phyloP scores from a whole-genome alignment of 2,113 vertebrate species.

The Phalacrocorax brasilianus region DNA sequence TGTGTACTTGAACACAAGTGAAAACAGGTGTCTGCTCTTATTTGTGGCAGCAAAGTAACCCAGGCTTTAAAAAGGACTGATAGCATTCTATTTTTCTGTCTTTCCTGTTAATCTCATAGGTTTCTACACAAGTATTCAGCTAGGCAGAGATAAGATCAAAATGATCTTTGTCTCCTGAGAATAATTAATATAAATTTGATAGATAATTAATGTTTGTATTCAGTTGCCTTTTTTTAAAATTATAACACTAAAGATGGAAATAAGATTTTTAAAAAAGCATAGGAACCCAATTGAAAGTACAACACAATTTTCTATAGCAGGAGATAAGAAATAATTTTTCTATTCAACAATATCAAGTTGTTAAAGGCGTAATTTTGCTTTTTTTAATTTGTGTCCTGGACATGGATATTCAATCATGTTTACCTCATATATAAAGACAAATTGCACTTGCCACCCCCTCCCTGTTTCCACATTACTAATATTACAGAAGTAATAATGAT shows the following conservation, averaged over 20 bases:
- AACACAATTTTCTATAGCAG: neutral
- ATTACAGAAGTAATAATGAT: neutral
- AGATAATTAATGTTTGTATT: neutral
- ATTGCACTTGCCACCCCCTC: neutral
- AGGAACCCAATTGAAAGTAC: neutral
- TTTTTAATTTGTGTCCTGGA: neutral
- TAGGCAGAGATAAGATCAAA: neutral
- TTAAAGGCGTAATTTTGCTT: neutral
- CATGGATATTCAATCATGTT: neutral
- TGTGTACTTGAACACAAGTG: neutral
- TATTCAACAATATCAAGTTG: neutral
- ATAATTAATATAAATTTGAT: neutral
- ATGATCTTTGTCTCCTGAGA: neutral
- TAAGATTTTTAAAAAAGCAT: fast-evolving
- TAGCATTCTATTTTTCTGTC: neutral
- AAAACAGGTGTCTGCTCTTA: neutral
- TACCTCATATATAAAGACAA: neutral
- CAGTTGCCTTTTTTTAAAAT: neutral
- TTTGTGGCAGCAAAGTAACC: neutral
- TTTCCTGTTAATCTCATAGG: neutral
- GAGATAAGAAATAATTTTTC: neutral
- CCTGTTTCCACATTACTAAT: neutral
- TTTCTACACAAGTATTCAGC: neutral
- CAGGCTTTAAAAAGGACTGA: neutral
- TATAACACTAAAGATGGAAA: neutral